Evolutionary conservation across 2,888 invertebrate species (phyloP).

Genomic region (Dicycla oo): DNA sequence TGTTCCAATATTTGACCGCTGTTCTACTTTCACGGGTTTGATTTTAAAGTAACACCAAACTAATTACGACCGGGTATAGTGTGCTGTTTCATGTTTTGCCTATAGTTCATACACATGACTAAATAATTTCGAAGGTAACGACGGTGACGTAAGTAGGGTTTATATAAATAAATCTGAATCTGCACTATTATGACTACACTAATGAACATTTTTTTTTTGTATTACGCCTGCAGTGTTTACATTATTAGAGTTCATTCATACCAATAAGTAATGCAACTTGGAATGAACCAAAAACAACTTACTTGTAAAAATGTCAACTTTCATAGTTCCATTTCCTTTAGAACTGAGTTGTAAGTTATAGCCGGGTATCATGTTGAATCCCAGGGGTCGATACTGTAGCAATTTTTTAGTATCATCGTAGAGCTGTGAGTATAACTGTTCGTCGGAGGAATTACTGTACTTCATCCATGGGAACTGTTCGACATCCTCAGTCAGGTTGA

Average conservation of each 20-base stretch:
- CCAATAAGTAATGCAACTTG: neutral
- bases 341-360: slow-evolving; percentile 87
- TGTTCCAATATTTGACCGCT: neutral
- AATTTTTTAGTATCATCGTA: slow-evolving; percentile 87
- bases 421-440: slow-evolving; percentile 86
- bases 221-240: neutral
- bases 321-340: slow-evolving; percentile 87
- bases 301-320: slow-evolving; percentile 88
- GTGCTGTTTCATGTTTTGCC: neutral
- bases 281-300: slow-evolving; percentile 60
- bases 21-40: slow-evolving; percentile 26
- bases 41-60: neutral
- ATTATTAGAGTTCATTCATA: slow-evolving; percentile 2
- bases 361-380: slow-evolving; percentile 87
- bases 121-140: neutral
- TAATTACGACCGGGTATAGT: no score
- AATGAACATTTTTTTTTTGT: neutral
- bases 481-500: slow-evolving; percentile 75
- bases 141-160: neutral
- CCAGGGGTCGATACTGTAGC: slow-evolving; percentile 86
- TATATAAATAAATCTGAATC: neutral
- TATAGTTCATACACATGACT: neutral
- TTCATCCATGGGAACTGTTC: slow-evolving; percentile 84
- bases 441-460: slow-evolving; percentile 83
- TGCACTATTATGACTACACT: neutral